Percentiles rank a stretch among this genome's conserved stretches.
Evolutionary conservation across 2,113 vertebrate genomes (phyloP).

Genomic region (Phasianus colchicus): DNA sequence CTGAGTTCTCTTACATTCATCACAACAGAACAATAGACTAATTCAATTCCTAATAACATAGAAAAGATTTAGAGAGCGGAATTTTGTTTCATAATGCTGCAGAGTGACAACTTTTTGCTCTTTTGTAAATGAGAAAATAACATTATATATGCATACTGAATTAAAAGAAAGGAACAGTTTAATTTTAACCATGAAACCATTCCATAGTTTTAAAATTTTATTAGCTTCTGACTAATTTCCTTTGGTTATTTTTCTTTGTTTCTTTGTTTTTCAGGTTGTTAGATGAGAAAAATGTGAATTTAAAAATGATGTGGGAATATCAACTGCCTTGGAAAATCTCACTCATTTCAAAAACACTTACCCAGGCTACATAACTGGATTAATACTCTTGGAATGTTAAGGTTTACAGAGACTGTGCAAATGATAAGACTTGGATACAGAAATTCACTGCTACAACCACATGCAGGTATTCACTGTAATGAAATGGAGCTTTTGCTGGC

Average conservation of each 20-base stretch:
- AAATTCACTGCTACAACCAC: not conserved
- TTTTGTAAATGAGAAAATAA: not conserved
- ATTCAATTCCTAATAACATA: not conserved
- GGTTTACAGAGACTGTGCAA: conserved; percentile 18
- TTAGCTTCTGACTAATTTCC: not conserved
- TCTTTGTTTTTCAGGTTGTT: not conserved
- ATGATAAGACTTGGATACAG: conserved; percentile 27
- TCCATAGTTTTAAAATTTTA: not conserved
- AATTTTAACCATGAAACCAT: not conserved
- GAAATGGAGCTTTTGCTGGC: conserved; percentile 48
- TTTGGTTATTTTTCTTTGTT: not conserved
- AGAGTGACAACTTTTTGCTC: not conserved
- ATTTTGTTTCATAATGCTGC: not conserved
- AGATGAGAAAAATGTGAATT: not conserved
- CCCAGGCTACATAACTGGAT: conserved; percentile 16
- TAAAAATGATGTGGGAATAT: conserved; percentile 42
- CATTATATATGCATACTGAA: not conserved
- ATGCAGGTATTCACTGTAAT: conserved; percentile 21
- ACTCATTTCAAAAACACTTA: conserved; percentile 56
- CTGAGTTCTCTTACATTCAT: not conserved
- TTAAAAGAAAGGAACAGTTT: not conserved
- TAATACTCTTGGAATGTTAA: conserved; percentile 48
- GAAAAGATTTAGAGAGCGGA: not conserved
- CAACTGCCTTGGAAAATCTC: conserved; percentile 8
- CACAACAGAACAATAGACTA: not conserved